A percentile compares a stretch with the other conserved stretches of the same genome.
phyloP scores from a whole-genome alignment of 37 sponge, comb jelly and placozoan species.

The Aphrocallistes beatrix region DNA sequence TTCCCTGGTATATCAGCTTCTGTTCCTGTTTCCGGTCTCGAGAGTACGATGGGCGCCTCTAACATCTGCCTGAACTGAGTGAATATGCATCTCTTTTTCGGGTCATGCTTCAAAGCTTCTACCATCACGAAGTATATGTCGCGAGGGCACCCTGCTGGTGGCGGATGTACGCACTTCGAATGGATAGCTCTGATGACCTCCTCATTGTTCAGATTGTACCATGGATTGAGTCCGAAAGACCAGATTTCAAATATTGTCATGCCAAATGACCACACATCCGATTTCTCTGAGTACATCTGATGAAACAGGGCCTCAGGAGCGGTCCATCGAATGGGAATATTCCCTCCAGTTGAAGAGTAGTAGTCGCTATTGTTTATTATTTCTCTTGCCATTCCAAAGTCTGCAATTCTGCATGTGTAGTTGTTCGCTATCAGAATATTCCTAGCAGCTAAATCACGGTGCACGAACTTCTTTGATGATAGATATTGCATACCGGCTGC shows the following conservation, averaged over 20 bases:
- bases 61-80: neutral
- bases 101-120: neutral
- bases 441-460: neutral
- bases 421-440: slow-evolving; percentile 1
- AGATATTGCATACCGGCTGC: neutral
- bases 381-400: slow-evolving; percentile 19
- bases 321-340: slow-evolving; percentile 9
- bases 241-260: slow-evolving; percentile 14
- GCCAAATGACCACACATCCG: slow-evolving; percentile 10
- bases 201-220: neutral
- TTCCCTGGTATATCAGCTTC: neutral
- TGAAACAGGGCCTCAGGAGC: slow-evolving; percentile 16
- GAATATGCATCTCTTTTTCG: neutral
- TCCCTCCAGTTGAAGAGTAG: slow-evolving; percentile 14
- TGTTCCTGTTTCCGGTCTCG: neutral
- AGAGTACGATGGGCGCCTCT: neutral
- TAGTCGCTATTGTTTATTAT: neutral
- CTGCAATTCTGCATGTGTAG: neutral
- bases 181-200: neutral
- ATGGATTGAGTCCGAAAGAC: neutral
- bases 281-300: slow-evolving; percentile 1
- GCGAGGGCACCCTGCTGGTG: neutral
- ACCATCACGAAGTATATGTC: slow-evolving; percentile 4
- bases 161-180: neutral
- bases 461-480: neutral